Conservation (phyloP, 2,888 invertebrate genomes). For the Dryobotodes eremita region DNA sequence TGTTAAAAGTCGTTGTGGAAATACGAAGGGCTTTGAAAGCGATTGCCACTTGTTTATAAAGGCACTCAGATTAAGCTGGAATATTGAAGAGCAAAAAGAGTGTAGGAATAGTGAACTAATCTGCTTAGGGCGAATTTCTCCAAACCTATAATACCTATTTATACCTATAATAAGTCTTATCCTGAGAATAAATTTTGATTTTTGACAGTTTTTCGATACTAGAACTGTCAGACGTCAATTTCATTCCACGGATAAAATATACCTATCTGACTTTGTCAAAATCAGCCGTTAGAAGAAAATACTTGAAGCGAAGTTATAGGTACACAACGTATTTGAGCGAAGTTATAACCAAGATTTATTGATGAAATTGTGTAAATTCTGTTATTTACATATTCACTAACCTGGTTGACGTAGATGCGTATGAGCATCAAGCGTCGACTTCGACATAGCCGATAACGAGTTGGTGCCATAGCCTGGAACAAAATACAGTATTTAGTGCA, state of each 20-base stretch:
- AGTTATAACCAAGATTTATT: background rate
- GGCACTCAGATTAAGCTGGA: background rate
- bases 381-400: constrained; percentile 77
- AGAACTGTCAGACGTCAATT: too few species aligned
- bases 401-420: constrained; percentile 97
- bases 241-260: too few species aligned
- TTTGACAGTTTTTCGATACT: too few species aligned
- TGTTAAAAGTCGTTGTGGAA: background rate
- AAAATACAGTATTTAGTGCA: constrained; percentile 66
- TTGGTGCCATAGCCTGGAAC: constrained; percentile 96
- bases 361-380: background rate
- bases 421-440: constrained; percentile 96
- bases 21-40: background rate
- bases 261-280: too few species aligned
- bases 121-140: background rate
- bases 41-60: background rate
- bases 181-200: too few species aligned
- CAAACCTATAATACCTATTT: too few species aligned
- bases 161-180: too few species aligned
- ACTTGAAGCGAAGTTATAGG: background rate
- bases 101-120: background rate
- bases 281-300: background rate
- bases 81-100: too few species aligned
- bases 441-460: constrained; percentile 94
- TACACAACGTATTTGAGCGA: background rate